phyloP scores from a whole-genome alignment of 2,113 vertebrate genomes.

The Myotis lucifugus region DNA sequence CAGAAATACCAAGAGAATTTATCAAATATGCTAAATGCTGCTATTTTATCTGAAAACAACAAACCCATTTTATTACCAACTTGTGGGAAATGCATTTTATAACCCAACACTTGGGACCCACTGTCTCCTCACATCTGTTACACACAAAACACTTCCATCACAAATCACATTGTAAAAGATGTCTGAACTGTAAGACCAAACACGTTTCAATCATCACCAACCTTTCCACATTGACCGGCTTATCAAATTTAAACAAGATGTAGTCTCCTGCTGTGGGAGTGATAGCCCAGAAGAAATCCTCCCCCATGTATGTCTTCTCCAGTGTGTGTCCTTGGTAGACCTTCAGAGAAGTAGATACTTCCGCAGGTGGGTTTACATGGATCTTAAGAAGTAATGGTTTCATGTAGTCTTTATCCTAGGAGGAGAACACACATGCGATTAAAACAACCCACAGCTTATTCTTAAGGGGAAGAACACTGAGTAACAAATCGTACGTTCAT shows the following conservation, averaged over 20 bases:
- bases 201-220: constrained; percentile 76
- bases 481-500: background rate
- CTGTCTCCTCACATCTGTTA: background rate
- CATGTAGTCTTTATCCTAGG: constrained; percentile 98
- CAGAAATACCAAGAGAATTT: background rate
- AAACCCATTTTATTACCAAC: background rate
- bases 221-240: constrained; percentile 95
- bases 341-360: constrained; percentile 97
- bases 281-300: constrained; percentile 99
- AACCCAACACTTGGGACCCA: background rate
- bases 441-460: background rate
- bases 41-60: background rate
- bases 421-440: constrained; percentile 58
- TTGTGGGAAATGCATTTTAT: background rate
- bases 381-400: constrained; percentile 98
- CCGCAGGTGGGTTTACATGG: constrained; percentile 97
- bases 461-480: constrained; percentile 26
- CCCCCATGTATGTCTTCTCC: constrained; percentile 97
- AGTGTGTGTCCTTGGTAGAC: constrained; percentile 97
- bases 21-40: background rate
- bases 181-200: constrained; percentile 45
- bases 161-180: background rate
- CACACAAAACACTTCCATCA: background rate
- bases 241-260: constrained; percentile 97
- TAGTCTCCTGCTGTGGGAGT: constrained; percentile 95